phyloP scores from a whole-genome alignment of 2,888 invertebrate genomes.

The Operophtera brumata region DNA sequence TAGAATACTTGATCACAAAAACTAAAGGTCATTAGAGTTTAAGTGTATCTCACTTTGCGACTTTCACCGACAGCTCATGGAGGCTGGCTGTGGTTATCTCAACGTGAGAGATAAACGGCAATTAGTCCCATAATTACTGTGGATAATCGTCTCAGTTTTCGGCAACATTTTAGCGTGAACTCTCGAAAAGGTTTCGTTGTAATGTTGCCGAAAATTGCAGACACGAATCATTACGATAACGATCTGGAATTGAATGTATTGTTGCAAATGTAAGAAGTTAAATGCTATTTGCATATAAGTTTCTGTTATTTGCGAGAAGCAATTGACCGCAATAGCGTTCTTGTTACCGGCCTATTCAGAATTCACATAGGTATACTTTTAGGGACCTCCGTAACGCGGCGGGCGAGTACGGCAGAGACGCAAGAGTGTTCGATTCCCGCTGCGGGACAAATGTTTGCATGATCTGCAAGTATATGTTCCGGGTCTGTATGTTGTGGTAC shows the following conservation, averaged over 20 bases:
- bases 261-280: conserved; percentile 6
- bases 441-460: too few relatives aligned
- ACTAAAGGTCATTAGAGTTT: conserved; percentile 61
- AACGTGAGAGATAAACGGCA: conserved; percentile 41
- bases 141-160: conserved; percentile 23
- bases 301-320: conserved; percentile 1
- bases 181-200: conserved; percentile 26
- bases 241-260: conserved; percentile 8
- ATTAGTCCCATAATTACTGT: conserved; percentile 40
- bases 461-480: too few relatives aligned
- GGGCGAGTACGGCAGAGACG: too few relatives aligned
- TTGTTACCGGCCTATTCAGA: background rate
- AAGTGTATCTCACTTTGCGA: conserved; percentile 49
- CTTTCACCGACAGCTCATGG: conserved; percentile 55
- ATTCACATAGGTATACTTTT: too few relatives aligned
- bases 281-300: background rate
- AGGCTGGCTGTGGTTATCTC: conserved; percentile 30
- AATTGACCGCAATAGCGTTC: background rate
- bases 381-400: too few relatives aligned
- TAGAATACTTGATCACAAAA: conserved; percentile 41
- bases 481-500: too few relatives aligned
- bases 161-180: conserved; percentile 10
- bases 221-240: conserved; percentile 1
- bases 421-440: too few relatives aligned
- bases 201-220: conserved; percentile 21